These are phyloP conservation scores for Epinotia nisella DNA, from an alignment of 2,888 invertebrate genomes.

Conservation along the genomic window DNA sequence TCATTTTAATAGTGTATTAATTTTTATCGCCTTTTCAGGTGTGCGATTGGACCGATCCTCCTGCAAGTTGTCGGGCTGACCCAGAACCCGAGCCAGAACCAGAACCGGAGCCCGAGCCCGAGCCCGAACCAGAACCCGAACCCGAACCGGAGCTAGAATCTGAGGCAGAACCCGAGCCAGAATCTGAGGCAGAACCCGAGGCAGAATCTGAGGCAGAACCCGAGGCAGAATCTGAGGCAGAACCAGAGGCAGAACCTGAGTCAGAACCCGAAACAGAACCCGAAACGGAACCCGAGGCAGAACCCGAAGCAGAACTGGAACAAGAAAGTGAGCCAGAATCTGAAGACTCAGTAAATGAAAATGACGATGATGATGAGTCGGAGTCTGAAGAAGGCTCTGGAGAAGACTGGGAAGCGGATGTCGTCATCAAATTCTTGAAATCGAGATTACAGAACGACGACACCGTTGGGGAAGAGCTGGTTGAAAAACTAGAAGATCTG, in stretches of 20 bases:
- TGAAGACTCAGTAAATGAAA: conserved; percentile 56
- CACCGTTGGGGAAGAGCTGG: conserved; percentile 8
- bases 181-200: conserved; percentile 52
- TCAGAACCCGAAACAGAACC: conserved; percentile 62
- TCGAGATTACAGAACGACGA: conserved; percentile 37
- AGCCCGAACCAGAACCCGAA: too few relatives aligned
- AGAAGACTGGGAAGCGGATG: conserved; percentile 14
- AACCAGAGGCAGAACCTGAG: conserved; percentile 69
- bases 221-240: conserved; percentile 66
- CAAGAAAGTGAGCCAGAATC: conserved; percentile 57
- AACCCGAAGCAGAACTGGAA: conserved; percentile 72
- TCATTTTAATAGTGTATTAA: too few relatives aligned
- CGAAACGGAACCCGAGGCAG: conserved; percentile 56
- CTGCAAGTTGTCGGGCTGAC: conserved; percentile 58
- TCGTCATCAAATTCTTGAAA: conserved; percentile 20
- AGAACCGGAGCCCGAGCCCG: too few relatives aligned
- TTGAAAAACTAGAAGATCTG: conserved; percentile 19
- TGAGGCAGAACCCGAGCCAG: conserved; percentile 54
- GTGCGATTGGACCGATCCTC: conserved; percentile 69
- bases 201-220: conserved; percentile 62
- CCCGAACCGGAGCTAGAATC: too few relatives aligned
- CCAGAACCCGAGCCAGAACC: conserved; percentile 40
- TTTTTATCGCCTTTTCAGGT: conserved; percentile 58
- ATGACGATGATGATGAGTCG: neutral
- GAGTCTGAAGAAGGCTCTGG: conserved; percentile 4